Evolutionary conservation across 1,140 invertebrate genomes (phyloP).

Genomic region (Elymnias hypermnestra): DNA sequence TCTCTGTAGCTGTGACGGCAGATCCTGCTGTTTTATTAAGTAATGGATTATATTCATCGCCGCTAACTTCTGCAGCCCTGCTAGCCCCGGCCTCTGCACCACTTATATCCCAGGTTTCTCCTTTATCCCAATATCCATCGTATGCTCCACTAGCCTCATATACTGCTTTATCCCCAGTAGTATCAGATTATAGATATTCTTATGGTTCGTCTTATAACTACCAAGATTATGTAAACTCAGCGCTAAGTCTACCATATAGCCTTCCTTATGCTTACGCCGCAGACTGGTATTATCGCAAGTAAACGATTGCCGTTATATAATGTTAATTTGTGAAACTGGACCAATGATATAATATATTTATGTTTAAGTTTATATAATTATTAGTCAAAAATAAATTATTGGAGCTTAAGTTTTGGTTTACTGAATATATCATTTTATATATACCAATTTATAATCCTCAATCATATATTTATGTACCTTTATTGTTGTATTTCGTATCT

Average conservation of each 20-base stretch:
- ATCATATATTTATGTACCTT: no score
- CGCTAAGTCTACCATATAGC: slow-evolving; percentile 25
- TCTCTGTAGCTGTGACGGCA: slow-evolving; percentile 19
- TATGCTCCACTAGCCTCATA: slow-evolving; percentile 14
- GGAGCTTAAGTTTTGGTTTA: background rate
- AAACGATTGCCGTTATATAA: background rate
- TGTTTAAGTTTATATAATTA: background rate
- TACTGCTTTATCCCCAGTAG: slow-evolving; percentile 8
- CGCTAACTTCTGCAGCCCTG: slow-evolving; percentile 15
- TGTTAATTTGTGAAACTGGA: background rate
- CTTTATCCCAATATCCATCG: slow-evolving; percentile 16
- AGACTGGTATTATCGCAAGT: slow-evolving; percentile 31
- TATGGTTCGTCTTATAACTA: slow-evolving; percentile 32
- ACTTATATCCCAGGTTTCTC: slow-evolving; percentile 13
- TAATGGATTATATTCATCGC: slow-evolving; percentile 2
- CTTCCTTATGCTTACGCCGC: slow-evolving; percentile 32
- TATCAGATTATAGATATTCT: slow-evolving; percentile 30
- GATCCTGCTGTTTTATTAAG: slow-evolving; percentile 22
- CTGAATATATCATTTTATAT: no score
- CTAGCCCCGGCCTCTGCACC: slow-evolving; percentile 12
- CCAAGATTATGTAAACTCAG: slow-evolving; percentile 24
- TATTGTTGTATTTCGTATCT: no score
- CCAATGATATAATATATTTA: background rate
- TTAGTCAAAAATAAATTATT: background rate
- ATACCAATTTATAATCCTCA: no score